Base-by-base conservation (phyloP, 23 tunicate species). In the Styela plicata region DNA sequence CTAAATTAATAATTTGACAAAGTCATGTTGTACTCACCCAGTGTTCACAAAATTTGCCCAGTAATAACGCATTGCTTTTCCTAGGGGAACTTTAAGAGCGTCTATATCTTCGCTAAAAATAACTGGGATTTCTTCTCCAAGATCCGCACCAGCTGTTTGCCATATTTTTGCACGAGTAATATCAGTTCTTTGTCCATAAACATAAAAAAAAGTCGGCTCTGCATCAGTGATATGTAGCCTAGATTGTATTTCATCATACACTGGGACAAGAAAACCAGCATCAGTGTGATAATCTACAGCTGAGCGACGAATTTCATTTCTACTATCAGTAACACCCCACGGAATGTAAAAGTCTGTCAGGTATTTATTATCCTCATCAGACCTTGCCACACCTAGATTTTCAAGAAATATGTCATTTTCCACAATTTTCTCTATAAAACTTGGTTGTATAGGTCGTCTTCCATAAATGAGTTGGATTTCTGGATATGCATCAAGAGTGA, bases 21-120 rank as follows among this genome's bases (percentile, higher is more conserved):
- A n/a, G n/a, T n/a, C n/a, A n/a, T n/a, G n/a, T n/a, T n/a, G n/a
- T 52, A 76, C 81, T 21, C 1, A 76, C 81, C 81, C 81, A 17
- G 69, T 24, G 27, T 52, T 76, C 52, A 44, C 64, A 76, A 76
- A 76, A 26, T 36, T 76, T 21, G 63, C 30, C 81, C 81, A 76
- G 27, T 17, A 44, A 23, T 76, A n/a, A 7, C 81, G 64, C 81
- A 76, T 76, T 0, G 53, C 31, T 24, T 18, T 16, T 21, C 81
- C 81, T 21, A 76, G 21, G 7, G 81, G 31, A 10, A 24, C 52
- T 1, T 7, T n/a, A 21, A 21, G 24, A n/a, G 18, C 65, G 10
- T 26, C 66, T 18, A 53, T 57, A 44, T 33, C 16, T 19, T 33
- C 37, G 22, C 23, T 23, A 24, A 76, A 53, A n/a, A 76, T 5